Evolutionary conservation across 2,113 vertebrate genomes (phyloP).

Genomic region (Typhlomys cinereus): DNA sequence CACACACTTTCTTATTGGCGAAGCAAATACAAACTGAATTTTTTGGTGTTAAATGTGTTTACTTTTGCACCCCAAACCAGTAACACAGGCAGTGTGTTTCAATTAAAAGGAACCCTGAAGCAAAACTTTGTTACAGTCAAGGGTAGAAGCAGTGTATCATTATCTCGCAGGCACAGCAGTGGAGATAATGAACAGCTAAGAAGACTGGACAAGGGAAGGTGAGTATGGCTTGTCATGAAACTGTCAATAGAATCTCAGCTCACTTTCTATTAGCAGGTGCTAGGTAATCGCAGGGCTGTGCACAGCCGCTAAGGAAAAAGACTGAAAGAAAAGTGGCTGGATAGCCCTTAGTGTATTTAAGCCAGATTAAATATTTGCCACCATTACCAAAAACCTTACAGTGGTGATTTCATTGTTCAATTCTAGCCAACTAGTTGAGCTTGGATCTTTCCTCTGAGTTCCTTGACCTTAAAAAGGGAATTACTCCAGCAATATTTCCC

Average conservation of each 20-base stretch:
- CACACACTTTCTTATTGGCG: constrained; percentile 13
- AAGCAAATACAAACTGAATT: constrained; percentile 61
- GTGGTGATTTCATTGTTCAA: constrained; percentile 71
- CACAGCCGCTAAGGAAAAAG: constrained; percentile 49
- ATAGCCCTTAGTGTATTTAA: constrained; percentile 62
- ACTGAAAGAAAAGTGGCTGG: constrained; percentile 60
- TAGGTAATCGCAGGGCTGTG: constrained; percentile 59
- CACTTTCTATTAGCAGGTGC: constrained; percentile 66
- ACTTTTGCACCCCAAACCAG: constrained; percentile 76
- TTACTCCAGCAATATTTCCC: background rate
- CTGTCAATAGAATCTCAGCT: constrained; percentile 71
- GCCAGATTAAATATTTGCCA: constrained; percentile 68
- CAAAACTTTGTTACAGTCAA: constrained; percentile 73
- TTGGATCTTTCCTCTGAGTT: background rate
- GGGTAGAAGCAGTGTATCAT: constrained; percentile 76
- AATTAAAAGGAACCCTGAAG: constrained; percentile 82
- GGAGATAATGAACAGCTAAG: constrained; percentile 79
- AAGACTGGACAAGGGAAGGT: constrained; percentile 78
- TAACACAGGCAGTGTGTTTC: constrained; percentile 68
- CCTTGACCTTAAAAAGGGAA: constrained; percentile 38
- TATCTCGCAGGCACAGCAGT: constrained; percentile 73
- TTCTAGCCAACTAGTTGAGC: constrained; percentile 54
- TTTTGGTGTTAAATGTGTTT: constrained; percentile 70
- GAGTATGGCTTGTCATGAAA: constrained; percentile 74
- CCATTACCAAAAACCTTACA: constrained; percentile 72